Percentiles rank a stretch among this genome's conserved stretches.
These are phyloP conservation scores for Leucophora obtusa DNA, from an alignment of 2,888 invertebrate species.

Conservation along the genomic window DNA sequence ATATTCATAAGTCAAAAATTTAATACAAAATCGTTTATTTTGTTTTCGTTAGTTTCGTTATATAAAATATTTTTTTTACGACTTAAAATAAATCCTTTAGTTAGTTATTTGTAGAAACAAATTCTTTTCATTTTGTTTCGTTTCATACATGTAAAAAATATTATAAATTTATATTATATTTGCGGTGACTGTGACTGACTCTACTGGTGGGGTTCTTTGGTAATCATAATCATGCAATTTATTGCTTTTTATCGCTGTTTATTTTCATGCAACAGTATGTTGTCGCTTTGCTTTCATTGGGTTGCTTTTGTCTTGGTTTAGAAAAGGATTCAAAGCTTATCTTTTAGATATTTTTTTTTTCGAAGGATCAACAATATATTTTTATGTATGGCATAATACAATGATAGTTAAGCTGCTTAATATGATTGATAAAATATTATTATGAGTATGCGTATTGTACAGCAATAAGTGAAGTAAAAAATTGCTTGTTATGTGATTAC, in stretches of 20 bases:
- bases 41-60: conserved; percentile 14
- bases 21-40: conserved; percentile 39
- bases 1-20: conserved; percentile 38
- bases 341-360: background rate
- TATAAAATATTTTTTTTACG: conserved; percentile 2
- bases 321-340: conserved; percentile 11
- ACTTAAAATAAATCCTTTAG: conserved; percentile 51
- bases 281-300: conserved; percentile 4
- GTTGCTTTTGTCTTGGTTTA: background rate
- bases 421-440: conserved; percentile 49
- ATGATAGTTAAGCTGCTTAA: conserved; percentile 57
- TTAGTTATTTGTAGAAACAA: conserved; percentile 43
- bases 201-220: background rate
- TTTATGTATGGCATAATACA: background rate
- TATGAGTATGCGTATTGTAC: background rate
- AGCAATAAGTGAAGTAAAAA: conserved; percentile 14
- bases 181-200: background rate
- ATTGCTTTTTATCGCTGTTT: conserved; percentile 56
- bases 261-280: conserved; percentile 57
- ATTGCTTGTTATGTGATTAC: conserved; percentile 39
- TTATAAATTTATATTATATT: background rate
- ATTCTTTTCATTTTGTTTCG: background rate
- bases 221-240: conserved; percentile 52
- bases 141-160: background rate
- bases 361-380: conserved; percentile 10